Evolutionary conservation across 1,140 invertebrate genomes (phyloP).

Genomic region (Drosophila leontia): DNA sequence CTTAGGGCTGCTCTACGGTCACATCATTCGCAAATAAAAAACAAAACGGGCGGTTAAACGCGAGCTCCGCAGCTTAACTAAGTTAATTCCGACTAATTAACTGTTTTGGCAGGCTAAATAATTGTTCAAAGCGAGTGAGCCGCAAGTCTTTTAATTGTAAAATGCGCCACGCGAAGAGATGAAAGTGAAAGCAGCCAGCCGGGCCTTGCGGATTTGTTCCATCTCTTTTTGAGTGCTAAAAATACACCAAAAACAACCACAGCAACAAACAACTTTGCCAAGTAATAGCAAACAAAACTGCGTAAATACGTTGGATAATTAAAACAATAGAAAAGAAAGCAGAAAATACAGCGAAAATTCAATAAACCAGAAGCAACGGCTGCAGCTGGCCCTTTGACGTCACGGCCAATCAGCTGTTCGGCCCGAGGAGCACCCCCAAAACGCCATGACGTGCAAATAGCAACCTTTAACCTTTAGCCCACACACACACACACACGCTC

Average conservation of each 20-base stretch:
- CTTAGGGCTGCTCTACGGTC: neutral
- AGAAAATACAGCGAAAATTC: constrained; percentile 50
- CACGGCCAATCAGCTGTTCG: constrained; percentile 52
- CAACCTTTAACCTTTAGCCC: neutral
- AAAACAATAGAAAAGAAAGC: constrained; percentile 25
- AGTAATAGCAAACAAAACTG: constrained; percentile 41
- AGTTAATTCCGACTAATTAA: constrained; percentile 18
- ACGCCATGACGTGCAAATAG: constrained; percentile 23
- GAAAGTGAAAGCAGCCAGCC: constrained; percentile 18
- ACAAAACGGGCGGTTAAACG: constrained; percentile 21
- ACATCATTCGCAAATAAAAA: constrained; percentile 13
- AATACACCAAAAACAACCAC: constrained; percentile 29
- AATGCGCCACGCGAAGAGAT: constrained; percentile 6
- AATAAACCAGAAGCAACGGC: constrained; percentile 41
- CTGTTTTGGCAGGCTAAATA: neutral
- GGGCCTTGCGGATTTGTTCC: constrained; percentile 5
- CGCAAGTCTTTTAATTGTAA: neutral
- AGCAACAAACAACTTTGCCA: constrained; percentile 17
- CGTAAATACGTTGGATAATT: constrained; percentile 51
- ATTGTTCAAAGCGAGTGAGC: constrained; percentile 10
- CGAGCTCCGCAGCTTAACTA: constrained; percentile 10
- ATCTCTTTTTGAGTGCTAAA: constrained; percentile 38
- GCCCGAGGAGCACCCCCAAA: constrained; percentile 7
- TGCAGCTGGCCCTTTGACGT: constrained; percentile 57
- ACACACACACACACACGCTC: constrained; percentile 7